A percentile compares a stretch with the other conserved stretches of the same genome.
These are phyloP conservation scores for Tipula helvola DNA, from an alignment of 2,888 invertebrate species.

Conservation along the genomic window DNA sequence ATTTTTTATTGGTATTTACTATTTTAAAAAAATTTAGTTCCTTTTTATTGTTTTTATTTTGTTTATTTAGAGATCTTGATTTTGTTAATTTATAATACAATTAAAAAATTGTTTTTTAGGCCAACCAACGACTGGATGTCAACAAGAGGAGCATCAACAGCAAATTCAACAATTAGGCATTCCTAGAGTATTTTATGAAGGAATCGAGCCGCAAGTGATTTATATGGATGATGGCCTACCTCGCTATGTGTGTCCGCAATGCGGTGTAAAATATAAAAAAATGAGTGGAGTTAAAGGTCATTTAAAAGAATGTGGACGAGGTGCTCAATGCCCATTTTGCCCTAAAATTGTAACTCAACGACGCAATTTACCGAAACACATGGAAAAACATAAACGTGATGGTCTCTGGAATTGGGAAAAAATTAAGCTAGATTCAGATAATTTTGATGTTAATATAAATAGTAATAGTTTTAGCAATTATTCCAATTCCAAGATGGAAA, in stretches of 20 bases:
- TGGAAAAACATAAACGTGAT: conserved; percentile 19
- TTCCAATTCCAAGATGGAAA: background rate
- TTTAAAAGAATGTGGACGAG: conserved; percentile 23
- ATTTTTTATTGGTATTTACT: background rate
- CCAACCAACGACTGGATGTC: background rate
- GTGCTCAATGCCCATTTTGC: conserved; percentile 23
- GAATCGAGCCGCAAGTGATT: conserved; percentile 18
- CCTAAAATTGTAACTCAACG: conserved; percentile 23
- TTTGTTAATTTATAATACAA: background rate
- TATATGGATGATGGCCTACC: conserved; percentile 22
- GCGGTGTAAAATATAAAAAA: conserved; percentile 24
- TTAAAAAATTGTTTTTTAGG: background rate
- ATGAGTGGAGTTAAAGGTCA: conserved; percentile 21
- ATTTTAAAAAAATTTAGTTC: background rate
- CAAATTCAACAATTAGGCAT: background rate
- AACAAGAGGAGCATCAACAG: background rate
- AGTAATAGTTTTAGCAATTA: background rate
- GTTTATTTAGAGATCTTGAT: background rate
- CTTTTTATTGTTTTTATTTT: background rate
- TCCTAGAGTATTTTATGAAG: background rate
- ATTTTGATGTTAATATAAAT: background rate
- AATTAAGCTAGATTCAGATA: background rate
- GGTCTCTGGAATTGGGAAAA: background rate
- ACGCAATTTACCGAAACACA: conserved; percentile 23
- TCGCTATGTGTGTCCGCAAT: conserved; percentile 22